phyloP scores from a whole-genome alignment of 2,113 vertebrate species.

The Melospiza melodia region DNA sequence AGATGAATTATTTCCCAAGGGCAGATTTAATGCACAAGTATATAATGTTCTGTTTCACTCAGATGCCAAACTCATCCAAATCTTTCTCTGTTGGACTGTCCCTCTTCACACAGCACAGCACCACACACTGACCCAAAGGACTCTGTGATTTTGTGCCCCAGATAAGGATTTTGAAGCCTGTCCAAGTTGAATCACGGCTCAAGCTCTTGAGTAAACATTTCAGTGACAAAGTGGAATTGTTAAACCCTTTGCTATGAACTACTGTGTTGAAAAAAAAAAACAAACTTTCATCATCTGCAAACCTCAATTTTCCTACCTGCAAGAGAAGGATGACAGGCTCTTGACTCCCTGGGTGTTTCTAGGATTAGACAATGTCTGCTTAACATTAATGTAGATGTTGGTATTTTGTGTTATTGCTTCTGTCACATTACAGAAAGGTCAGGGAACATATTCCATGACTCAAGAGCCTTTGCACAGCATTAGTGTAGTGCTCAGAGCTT shows the following conservation, averaged over 20 bases:
- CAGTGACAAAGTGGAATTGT: neutral
- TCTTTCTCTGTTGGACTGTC: neutral
- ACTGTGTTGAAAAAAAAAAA: neutral
- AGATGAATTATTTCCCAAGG: neutral
- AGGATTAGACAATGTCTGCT: conserved; percentile 20
- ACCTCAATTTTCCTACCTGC: neutral
- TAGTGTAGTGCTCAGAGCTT: neutral
- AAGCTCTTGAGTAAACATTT: neutral
- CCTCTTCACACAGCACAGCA: neutral
- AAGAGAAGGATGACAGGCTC: neutral
- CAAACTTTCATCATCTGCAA: neutral
- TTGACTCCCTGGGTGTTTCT: neutral
- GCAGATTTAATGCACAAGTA: neutral
- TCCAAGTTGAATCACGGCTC: neutral
- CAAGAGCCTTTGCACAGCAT: conserved; percentile 27
- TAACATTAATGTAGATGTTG: neutral
- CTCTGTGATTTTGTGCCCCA: neutral
- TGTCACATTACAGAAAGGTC: conserved; percentile 21
- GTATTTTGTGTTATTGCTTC: conserved; percentile 11
- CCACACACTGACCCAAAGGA: neutral
- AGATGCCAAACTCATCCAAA: neutral
- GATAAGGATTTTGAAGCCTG: neutral
- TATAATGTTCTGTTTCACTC: neutral
- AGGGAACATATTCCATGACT: conserved; percentile 13
- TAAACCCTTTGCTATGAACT: neutral